These are phyloP conservation scores for Ammospiza caudacuta DNA, from an alignment of 2,113 vertebrate species.

Conservation along the genomic window DNA sequence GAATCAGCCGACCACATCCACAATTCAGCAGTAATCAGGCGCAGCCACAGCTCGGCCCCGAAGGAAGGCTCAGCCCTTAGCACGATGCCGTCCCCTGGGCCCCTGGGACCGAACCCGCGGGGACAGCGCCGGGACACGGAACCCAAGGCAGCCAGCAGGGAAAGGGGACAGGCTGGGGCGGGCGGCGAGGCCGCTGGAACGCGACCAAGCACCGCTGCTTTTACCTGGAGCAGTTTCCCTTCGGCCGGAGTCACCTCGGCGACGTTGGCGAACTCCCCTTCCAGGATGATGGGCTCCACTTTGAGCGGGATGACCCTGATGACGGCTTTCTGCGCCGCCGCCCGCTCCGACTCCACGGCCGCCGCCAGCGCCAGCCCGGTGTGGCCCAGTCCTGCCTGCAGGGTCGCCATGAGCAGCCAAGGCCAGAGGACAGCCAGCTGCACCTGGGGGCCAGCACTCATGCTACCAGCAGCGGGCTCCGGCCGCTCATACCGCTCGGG, in stretches of 20 bases:
- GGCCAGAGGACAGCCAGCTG: constrained; percentile 96
- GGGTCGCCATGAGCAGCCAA: constrained; percentile 93
- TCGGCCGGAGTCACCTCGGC: constrained; percentile 86
- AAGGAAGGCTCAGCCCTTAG: not conserved
- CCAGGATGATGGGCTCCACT: constrained; percentile 86
- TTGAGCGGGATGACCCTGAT: constrained; percentile 91
- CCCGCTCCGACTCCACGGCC: constrained; percentile 82
- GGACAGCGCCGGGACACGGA: not conserved
- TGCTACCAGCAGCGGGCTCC: constrained; percentile 89
- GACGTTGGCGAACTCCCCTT: constrained; percentile 90
- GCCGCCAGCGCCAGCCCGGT: constrained; percentile 82
- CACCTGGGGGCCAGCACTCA: constrained; percentile 90
- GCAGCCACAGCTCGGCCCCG: not conserved
- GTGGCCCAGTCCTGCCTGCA: constrained; percentile 87
- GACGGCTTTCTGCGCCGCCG: constrained; percentile 84
- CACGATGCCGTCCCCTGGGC: not conserved
- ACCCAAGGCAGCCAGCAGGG: not conserved
- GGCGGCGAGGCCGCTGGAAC: not conserved
- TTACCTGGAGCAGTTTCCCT: constrained; percentile 96
- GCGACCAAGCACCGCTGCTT: not conserved
- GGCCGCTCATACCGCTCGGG: constrained; percentile 90
- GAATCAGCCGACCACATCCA: not conserved
- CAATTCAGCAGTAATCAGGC: not conserved
- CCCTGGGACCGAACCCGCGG: not conserved
- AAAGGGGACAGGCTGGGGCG: rapidly evolving